phyloP scores from a whole-genome alignment of 2,888 invertebrate species.

The Ptycholaimellus sp. region DNA sequence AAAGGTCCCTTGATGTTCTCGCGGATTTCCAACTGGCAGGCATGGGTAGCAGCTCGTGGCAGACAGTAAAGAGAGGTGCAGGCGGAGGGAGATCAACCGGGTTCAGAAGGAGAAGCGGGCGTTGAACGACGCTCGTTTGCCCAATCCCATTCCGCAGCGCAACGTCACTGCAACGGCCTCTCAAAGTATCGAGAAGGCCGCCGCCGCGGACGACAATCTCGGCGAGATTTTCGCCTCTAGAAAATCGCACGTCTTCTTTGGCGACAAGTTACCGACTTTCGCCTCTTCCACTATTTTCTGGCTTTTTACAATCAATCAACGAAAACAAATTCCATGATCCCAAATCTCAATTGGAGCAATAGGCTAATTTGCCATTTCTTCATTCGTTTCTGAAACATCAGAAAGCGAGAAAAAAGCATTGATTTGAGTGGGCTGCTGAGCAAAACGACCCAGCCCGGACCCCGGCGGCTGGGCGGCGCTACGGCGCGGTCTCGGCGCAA shows the following conservation, averaged over 20 bases:
- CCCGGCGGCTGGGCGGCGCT: constrained; percentile 68
- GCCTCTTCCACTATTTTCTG: constrained; percentile 4
- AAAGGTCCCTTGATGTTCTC: background rate
- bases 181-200: background rate
- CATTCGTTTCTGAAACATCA: constrained; percentile 4
- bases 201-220: constrained; percentile 42
- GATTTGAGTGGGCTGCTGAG: constrained; percentile 53
- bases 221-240: constrained; percentile 87
- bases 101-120: constrained; percentile 64
- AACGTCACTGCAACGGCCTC: constrained; percentile 2
- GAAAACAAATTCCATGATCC: background rate
- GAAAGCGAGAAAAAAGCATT: background rate
- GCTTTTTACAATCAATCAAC: constrained; percentile 1
- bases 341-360: background rate
- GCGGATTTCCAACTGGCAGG: background rate
- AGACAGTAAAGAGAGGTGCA: too few relatives aligned
- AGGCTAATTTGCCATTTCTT: background rate
- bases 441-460: constrained; percentile 67
- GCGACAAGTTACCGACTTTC: constrained; percentile 47
- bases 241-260: constrained; percentile 94
- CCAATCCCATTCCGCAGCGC: background rate
- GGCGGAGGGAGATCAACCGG: constrained; percentile 72
- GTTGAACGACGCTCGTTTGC: background rate
- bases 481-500: constrained; percentile 87
- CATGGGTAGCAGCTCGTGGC: background rate